These are phyloP conservation scores for Ciconia stormi DNA, from an alignment of 2,113 vertebrate genomes.

Conservation along the genomic window DNA sequence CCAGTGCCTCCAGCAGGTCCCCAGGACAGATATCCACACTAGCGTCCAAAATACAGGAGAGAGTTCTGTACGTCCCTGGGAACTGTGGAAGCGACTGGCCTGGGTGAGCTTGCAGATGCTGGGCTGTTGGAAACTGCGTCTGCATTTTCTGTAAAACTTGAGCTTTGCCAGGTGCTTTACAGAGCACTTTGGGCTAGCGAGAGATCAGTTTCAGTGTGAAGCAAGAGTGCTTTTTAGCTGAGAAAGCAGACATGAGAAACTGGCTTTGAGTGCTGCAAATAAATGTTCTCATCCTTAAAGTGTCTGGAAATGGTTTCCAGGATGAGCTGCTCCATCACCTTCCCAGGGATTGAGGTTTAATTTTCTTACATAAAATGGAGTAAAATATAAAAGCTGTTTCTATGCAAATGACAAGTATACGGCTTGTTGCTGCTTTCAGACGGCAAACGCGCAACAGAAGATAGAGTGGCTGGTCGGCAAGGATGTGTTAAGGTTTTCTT, in stretches of 20 bases:
- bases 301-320: neutral
- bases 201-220: neutral
- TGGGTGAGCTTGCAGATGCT: neutral
- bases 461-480: neutral
- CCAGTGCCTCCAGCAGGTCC: neutral
- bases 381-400: neutral
- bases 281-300: neutral
- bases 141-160: neutral
- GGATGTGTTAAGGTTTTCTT: neutral
- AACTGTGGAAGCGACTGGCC: neutral
- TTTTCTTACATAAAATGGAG: neutral
- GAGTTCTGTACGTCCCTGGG: neutral
- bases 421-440: constrained; percentile 25
- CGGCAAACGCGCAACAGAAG: neutral
- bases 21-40: neutral
- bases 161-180: neutral
- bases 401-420: neutral
- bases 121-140: neutral
- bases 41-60: accelerated
- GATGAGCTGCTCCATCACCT: neutral
- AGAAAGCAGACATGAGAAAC: neutral
- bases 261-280: neutral
- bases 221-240: neutral
- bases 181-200: neutral
- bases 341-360: neutral